Evolutionary conservation across 2,888 invertebrate species (phyloP), one percentile per base, ranked within the genome.

Genomic region (Pharmacophagus antenor): DNA sequence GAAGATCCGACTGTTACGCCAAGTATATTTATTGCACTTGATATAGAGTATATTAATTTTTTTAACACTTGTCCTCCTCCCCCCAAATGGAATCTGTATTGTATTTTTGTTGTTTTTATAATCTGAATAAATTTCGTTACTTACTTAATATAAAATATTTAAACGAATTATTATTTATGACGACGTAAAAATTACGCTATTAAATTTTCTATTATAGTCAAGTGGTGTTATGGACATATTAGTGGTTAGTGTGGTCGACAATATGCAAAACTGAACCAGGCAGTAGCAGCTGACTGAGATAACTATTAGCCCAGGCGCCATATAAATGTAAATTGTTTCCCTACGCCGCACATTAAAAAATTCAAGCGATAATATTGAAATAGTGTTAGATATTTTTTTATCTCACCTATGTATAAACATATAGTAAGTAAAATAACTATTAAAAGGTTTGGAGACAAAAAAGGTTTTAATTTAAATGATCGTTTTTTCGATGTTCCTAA

Each of bases 301-400:
- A 65, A 72, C 76, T 82, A 84, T 84, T 84, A 85, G 75, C 65
- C 62, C 66, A 72, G 70, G 72, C 73, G 71, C 76, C 76, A 84
- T 85, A 79, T 79, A 80, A 78, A 88, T 85, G 81, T 76, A 84
- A 85, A 87, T 85, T 73, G 74, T 77, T 76, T 76, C 61, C 61
- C 63, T 67, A 72, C 37, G 37, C 37, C 37, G n/a, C 66, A 71
- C 73, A 73, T 56, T 59, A 68, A 65, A 57, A 65, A 69, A 65
- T 67, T 66, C 56, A 81, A 76, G 77, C 74, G 21, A 20, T 48
- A 21, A n/a, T 48, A n/a, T 48, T 48, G 23, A 20, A 22, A 23
- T 44, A 44, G 22, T 48, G n/a, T 48, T n/a, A 18, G 48, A 21
- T 18, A 10, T 37, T 37, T n/a, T 4, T n/a, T 37, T 37, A 37